Base-by-base conservation (phyloP, 2,113 vertebrate species). In the Phalacrocorax carbo region DNA sequence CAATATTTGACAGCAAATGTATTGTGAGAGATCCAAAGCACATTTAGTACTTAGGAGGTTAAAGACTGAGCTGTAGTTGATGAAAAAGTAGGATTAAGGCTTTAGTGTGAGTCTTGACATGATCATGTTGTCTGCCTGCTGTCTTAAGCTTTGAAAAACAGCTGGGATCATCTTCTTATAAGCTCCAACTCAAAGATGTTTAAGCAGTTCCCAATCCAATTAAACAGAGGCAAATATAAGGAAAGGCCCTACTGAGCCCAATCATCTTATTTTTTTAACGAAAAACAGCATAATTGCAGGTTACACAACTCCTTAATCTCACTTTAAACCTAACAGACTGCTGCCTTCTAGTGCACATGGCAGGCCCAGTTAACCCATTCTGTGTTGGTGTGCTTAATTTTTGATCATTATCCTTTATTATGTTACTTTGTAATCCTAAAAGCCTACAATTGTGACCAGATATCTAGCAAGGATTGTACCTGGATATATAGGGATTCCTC, bases 151-250 rank as follows among this genome's bases (percentile, higher is more conserved):
- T 97, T 87, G 83, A 96, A 97, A 97, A 98, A 96, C 97, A 98
- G 96, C 96, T 97, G 93, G 96, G 97, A 98, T 98, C 96, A 97
- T 97, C 97, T 91, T 97, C 97, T 96, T 97, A 97, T 94, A 97
- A 97, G 86, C 95, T 96, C 70, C 94, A 97, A 93, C 94, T 97
- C 94, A 95, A 97, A 96, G 97, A 97, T 95, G 84, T 97, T 98
- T 97, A 96, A 97, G 96, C 93, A 94, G 94, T 94, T 95, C 92
- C 94, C 96, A 98, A 98, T 98, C 98, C 97, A 98, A 98, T 98
- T 98, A 98, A 98, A 97, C 90, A 96, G 96, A 97, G 92, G 98
- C 97, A 98, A 97, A 96, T 95, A 98, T 95, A 96, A 95, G 95
- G 96, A 97, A 97, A 89, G 91, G 69, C 61, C 95, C 93, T 96